Conservation (phyloP, 2,113 vertebrate species). For the Phyllostomus hastatus region DNA sequence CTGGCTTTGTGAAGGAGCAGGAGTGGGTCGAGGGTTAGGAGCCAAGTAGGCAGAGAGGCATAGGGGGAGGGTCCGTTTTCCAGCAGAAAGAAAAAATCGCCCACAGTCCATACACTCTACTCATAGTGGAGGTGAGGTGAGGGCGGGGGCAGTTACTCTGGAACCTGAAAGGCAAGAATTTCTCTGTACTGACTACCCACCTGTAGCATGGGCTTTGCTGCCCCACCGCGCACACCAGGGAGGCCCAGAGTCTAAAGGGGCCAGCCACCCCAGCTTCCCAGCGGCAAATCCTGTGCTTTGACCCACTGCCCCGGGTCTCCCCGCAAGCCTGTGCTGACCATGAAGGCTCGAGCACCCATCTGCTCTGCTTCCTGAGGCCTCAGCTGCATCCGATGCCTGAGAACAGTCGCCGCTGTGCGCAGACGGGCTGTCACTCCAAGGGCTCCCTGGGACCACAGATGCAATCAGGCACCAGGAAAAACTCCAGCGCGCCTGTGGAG, state of each 20-base stretch:
- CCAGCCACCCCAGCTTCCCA: not conserved
- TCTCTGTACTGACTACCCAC: not conserved
- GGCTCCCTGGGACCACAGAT: not conserved
- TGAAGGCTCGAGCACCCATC: not conserved
- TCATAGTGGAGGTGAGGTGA: not conserved
- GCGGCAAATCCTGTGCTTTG: not conserved
- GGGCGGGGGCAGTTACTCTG: not conserved
- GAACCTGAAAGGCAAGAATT: not conserved
- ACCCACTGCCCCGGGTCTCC: not conserved
- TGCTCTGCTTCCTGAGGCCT: not conserved
- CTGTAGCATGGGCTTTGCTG: not conserved
- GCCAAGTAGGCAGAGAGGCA: not conserved
- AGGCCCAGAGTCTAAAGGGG: not conserved
- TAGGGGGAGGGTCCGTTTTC: not conserved
- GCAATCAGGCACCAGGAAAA: not conserved
- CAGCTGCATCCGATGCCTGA: not conserved
- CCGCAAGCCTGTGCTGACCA: not conserved
- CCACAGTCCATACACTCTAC: not conserved
- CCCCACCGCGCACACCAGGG: not conserved
- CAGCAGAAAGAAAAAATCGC: not conserved
- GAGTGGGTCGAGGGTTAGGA: not conserved
- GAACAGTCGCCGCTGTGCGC: not conserved
- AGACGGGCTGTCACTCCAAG: not conserved
- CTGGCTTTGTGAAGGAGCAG: constrained; percentile 44
- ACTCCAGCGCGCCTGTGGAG: not conserved